Base-by-base conservation (phyloP, 2,888 invertebrate genomes). In the Patella pellucida region DNA sequence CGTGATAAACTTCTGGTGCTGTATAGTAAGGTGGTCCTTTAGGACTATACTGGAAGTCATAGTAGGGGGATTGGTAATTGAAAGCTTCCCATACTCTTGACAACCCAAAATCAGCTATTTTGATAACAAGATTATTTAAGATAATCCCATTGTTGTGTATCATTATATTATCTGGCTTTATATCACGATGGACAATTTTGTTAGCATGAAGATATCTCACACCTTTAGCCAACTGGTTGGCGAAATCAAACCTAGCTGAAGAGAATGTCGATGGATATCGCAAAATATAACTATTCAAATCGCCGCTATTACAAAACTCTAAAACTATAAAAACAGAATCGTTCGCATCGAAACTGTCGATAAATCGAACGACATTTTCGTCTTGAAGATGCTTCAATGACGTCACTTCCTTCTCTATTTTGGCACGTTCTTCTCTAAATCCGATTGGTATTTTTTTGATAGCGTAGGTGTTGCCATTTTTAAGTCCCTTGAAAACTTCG, bases 141-240 rank as follows among this genome's bases (percentile, higher is more conserved):
- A 11, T 23, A 5, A 19, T 11, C 14, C 62, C 62, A 23, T 5
- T 7, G 11, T 15, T 23, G 12, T 62, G 62, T 11, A 62, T 62
- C 62, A 62, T 62, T 11, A 62, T 62, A 15, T 62, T 62, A 62
- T 62, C 62, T 62, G 62, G 62, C 23, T 62, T 62, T 12, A 62
- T 19, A 23, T 62, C 62, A 14, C 62, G 62, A 14, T 62, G 62
- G 2, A 62, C 23, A 14, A 62, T 23, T 7, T 62, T 4, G 19
- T 62, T 12, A 12, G 62, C 19, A 23, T 62, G 62, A 12, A 62
- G 14, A 62, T 62, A 62, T 23, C 23, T 23, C 19, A 62, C 62
- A 23, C 62, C 62, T 23, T 23, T 11, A 62, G 19, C 19, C 23
- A 62, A 9, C 23, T 62, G 62, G 19, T 62, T 19, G 62, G 19